Percentiles rank a stretch among this genome's conserved stretches.
These are phyloP conservation scores for Remorina albescens DNA, from an alignment of 2,797 vertebrate genomes.

Conservation along the genomic window DNA sequence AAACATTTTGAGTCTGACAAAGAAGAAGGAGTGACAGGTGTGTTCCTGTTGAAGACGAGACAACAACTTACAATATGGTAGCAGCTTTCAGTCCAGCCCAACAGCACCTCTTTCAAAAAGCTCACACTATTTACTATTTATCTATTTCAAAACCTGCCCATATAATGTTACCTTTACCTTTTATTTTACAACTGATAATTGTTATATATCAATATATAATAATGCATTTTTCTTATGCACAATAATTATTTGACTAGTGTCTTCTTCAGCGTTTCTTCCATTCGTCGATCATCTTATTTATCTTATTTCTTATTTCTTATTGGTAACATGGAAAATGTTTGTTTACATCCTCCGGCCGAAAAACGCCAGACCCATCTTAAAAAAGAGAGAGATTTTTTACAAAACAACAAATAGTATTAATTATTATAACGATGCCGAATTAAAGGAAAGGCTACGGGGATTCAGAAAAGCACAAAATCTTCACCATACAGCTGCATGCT, in stretches of 20 bases:
- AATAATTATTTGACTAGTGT: fast-evolving
- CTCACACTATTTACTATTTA: not conserved
- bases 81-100: not conserved
- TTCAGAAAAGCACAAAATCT: fast-evolving
- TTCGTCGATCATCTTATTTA: not conserved
- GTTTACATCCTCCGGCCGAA: not conserved
- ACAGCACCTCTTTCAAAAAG: not conserved
- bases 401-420: not conserved
- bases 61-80: not conserved
- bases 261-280: not conserved
- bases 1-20: slow-evolving; percentile 6
- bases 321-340: not conserved
- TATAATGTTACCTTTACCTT: not conserved
- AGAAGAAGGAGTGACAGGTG: slow-evolving; percentile 46
- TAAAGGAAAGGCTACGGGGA: fast-evolving
- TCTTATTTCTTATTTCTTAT: not conserved
- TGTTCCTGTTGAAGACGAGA: not conserved
- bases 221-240: not conserved
- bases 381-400: fast-evolving
- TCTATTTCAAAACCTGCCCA: not conserved
- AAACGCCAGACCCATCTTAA: fast-evolving
- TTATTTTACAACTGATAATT: not conserved
- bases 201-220: no score
- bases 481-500: fast-evolving
- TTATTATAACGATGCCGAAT: slow-evolving; percentile 3